Percentiles rank a stretch among this genome's conserved stretches.
Evolutionary conservation across 2,113 vertebrate species (phyloP).

Genomic region (Ammodytes marinus): DNA sequence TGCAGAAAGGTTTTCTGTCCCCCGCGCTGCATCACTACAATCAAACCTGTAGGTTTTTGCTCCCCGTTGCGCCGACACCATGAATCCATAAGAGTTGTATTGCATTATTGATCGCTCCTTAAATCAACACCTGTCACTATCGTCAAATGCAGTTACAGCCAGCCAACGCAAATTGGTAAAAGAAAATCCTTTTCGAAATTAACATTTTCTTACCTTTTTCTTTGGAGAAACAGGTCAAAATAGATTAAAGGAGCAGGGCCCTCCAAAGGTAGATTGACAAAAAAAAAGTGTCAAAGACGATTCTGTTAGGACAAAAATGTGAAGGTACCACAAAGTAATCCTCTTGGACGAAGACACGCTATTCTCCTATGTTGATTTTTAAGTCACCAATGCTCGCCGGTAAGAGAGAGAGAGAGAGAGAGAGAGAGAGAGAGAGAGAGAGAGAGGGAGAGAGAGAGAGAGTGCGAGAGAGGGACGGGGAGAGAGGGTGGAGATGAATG

Average conservation of each 20-base stretch:
- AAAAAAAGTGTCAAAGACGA: constrained; percentile 22
- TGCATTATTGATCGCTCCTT: constrained; percentile 65
- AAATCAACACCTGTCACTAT: constrained; percentile 65
- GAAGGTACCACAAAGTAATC: constrained; percentile 38
- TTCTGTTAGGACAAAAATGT: constrained; percentile 26
- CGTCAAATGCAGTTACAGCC: constrained; percentile 29
- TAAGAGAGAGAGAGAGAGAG: constrained; percentile 55
- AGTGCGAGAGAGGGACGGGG: neutral
- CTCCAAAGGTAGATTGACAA: constrained; percentile 6
- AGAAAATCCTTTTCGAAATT: constrained; percentile 1
- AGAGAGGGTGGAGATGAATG: constrained; percentile 73
- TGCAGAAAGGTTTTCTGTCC: neutral
- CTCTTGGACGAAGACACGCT: constrained; percentile 48
- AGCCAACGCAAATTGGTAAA: constrained; percentile 5
- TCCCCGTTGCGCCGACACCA: constrained; percentile 48
- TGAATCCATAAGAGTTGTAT: constrained; percentile 26
- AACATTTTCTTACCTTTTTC: constrained; percentile 54
- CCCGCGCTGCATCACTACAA: constrained; percentile 35
- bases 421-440: constrained; percentile 7
- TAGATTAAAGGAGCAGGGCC: neutral
- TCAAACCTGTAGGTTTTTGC: constrained; percentile 32
- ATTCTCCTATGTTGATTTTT: constrained; percentile 76
- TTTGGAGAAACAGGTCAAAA: constrained; percentile 23
- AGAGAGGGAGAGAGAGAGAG: neutral
- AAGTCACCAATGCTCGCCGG: constrained; percentile 84